Base-by-base conservation (phyloP, 2,888 invertebrate genomes). In the Eumacrocentrus americanus region DNA sequence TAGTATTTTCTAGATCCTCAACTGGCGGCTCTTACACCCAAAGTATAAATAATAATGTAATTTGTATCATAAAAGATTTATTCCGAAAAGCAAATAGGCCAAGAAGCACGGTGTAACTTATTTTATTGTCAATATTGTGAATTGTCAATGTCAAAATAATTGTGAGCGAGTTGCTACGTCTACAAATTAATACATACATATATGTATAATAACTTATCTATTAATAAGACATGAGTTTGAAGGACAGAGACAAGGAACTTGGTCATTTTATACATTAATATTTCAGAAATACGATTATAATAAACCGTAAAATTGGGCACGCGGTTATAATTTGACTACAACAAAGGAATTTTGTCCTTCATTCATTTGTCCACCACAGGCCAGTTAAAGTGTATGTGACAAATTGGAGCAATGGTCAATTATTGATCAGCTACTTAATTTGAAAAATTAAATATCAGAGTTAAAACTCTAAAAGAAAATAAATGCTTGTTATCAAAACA, bases 1-100 rank as follows among this genome's bases (percentile, higher is more conserved):
- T 65, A 72, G 70, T 70, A 70, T 71, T 74, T 72, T 72, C 65
- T 71, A 71, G 64, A 72, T 71, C 9, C 44, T 70, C 55, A 62
- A 67, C 73, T 72, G 71, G 76, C 74, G 76, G 75, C 76, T 74
- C 77, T 77, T 75, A 72, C 63, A 74, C 73, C 73, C 72, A 69
- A 63, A 72, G 68, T 74, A 75, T 60, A 63, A 58, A 59, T 58
- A 75, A 72, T 75, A 73, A 72, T 76, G 72, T 76, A 77, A 77
- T 75, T 76, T 76, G 72, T 76, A 76, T 70, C 67, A 75, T 75
- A 72, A 73, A 73, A 75, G 72, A 72, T 74, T 76, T 55, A 57
- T 38, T 25, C 37, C 40, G 22, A 42, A 37, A 23, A 23, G 38
- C 3, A 20, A 38, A 38, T 14, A 40, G 12, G 12, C 14, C 9